phyloP scores from a whole-genome alignment of 1,140 invertebrate genomes.

The Drosophila ananassae region DNA sequence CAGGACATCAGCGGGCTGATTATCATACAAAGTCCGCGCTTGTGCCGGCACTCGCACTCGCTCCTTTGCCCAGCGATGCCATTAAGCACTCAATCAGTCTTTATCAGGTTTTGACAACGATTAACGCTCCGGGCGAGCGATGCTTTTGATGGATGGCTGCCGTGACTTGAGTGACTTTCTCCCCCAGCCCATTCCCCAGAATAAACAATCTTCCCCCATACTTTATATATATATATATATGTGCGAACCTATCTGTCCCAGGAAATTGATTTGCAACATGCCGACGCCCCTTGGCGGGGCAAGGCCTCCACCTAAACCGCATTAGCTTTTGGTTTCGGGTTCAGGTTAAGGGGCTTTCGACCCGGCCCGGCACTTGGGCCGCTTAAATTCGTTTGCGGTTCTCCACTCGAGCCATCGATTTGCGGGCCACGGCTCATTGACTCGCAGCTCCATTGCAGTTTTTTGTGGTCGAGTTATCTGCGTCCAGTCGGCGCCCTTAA shows the following conservation, averaged over 20 bases:
- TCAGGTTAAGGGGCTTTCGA: constrained; percentile 18
- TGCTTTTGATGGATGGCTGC: constrained; percentile 77
- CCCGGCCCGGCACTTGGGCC: too few species aligned
- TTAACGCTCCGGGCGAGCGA: constrained; percentile 76
- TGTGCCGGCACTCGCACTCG: constrained; percentile 7
- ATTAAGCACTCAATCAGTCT: constrained; percentile 83
- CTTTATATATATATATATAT: background rate
- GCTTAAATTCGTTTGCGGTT: constrained; percentile 60
- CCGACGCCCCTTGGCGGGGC: background rate
- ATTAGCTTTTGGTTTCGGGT: constrained; percentile 36
- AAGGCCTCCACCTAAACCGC: constrained; percentile 17
- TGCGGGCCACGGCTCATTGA: constrained; percentile 71
- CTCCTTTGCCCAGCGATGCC: constrained; percentile 51
- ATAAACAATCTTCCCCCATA: background rate
- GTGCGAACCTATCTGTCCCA: constrained; percentile 44
- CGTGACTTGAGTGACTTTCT: constrained; percentile 14
- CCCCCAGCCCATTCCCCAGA: too few species aligned
- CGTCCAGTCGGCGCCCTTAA: constrained; percentile 67
- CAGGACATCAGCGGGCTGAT: constrained; percentile 49
- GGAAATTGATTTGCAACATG: constrained; percentile 69
- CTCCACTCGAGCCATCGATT: constrained; percentile 74
- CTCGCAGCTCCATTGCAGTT: constrained; percentile 13
- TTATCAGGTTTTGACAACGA: constrained; percentile 83
- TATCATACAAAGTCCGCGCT: constrained; percentile 44
- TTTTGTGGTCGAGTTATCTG: constrained; percentile 47